These are phyloP conservation scores for Cirrhinus molitorella DNA, from an alignment of 2,797 vertebrate genomes.

Conservation along the genomic window DNA sequence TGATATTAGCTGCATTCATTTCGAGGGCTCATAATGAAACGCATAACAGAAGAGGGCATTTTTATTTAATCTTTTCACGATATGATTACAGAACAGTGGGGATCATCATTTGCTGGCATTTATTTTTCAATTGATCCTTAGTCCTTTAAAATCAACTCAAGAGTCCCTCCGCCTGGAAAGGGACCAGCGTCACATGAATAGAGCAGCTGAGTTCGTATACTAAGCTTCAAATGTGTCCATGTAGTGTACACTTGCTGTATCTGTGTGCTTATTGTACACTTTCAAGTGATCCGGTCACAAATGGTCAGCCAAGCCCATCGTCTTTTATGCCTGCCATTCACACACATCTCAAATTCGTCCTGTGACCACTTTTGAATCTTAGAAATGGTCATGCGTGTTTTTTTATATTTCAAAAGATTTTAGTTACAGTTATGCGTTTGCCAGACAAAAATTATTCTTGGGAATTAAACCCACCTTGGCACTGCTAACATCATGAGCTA, in stretches of 20 bases:
- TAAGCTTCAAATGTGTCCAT: background rate
- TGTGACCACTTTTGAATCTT: background rate
- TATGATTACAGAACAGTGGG: constrained; percentile 26
- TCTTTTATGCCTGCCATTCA: background rate
- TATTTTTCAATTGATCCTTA: constrained; percentile 27
- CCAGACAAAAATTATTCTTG: background rate
- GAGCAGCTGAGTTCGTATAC: constrained; percentile 19
- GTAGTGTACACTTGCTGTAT: background rate
- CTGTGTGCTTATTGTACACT: background rate
- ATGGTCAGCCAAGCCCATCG: background rate
- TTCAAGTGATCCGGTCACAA: background rate
- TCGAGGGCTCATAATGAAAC: constrained; percentile 56
- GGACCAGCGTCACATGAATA: background rate
- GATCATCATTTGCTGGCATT: constrained; percentile 27
- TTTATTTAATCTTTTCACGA: constrained; percentile 48
- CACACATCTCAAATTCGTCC: background rate
- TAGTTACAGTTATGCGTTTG: too few relatives aligned
- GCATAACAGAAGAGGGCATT: constrained; percentile 62
- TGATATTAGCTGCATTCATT: constrained; percentile 62
- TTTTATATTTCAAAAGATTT: too few relatives aligned
- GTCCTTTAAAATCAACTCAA: constrained; percentile 31
- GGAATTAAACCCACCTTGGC: background rate
- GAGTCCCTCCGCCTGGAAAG: background rate
- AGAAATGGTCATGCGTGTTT: too few relatives aligned
- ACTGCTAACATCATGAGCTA: background rate